Percentiles rank a stretch among this genome's conserved stretches.
These are phyloP conservation scores for Drosophila dives DNA, from an alignment of 2,888 invertebrate species.

Conservation along the genomic window DNA sequence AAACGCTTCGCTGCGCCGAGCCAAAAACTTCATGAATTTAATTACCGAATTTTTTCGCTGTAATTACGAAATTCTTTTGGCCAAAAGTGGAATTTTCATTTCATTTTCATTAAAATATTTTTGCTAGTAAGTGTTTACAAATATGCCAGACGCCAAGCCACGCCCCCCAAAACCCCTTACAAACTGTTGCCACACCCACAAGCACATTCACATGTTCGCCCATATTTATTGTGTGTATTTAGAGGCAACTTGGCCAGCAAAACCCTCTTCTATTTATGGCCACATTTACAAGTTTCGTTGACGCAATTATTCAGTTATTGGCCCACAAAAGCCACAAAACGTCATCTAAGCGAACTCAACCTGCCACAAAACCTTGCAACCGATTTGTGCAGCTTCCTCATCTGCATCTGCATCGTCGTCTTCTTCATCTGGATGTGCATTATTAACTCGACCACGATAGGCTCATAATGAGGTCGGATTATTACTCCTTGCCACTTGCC, in stretches of 20 bases:
- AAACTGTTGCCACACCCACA: not conserved
- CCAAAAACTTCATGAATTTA: conserved; percentile 79
- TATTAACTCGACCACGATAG: conserved; percentile 75
- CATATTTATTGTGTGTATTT: not conserved
- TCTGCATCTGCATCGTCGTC: not conserved
- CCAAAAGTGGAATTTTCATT: conserved; percentile 77
- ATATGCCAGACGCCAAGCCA: conserved; percentile 56
- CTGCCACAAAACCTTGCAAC: not conserved
- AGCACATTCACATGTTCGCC: conserved; percentile 3
- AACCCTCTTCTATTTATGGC: conserved; percentile 39
- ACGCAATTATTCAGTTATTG: conserved; percentile 76
- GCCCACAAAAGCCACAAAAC: conserved; percentile 69
- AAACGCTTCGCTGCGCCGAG: conserved; percentile 58
- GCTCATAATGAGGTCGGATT: conserved; percentile 74
- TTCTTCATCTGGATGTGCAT: conserved; percentile 66
- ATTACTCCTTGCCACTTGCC: conserved; percentile 42
- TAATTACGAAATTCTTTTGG: conserved; percentile 80
- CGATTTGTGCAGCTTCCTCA: conserved; percentile 37
- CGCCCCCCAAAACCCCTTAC: not conserved
- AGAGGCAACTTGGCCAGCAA: conserved; percentile 13
- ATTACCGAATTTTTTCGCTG: conserved; percentile 78
- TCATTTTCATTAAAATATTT: conserved; percentile 79
- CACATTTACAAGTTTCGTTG: conserved; percentile 27
- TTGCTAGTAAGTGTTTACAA: conserved; percentile 73
- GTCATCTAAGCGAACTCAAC: conserved; percentile 39